phyloP scores from a whole-genome alignment of 2,888 invertebrate genomes.

The Nomada ruficornis region DNA sequence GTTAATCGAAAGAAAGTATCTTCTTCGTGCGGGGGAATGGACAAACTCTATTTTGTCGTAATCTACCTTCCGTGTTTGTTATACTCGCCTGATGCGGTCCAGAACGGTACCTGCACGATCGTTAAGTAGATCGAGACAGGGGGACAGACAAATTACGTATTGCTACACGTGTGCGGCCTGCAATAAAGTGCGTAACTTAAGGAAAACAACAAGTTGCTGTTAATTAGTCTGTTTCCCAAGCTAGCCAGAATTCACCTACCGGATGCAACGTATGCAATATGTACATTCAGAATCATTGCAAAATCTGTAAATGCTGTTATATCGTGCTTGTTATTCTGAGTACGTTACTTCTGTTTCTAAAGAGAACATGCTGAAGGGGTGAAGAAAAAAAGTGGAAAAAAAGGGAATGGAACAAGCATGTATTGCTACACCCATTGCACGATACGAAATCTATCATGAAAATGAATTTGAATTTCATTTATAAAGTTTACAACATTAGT shows the following conservation, averaged over 20 bases:
- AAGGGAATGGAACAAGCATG: slow-evolving; percentile 33
- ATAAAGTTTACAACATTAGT: background rate
- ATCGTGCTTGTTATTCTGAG: slow-evolving; percentile 47
- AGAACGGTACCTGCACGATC: slow-evolving; percentile 31
- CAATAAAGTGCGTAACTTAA: slow-evolving; percentile 54
- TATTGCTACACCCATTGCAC: slow-evolving; percentile 33
- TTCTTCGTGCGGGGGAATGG: slow-evolving; percentile 18
- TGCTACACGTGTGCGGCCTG: slow-evolving; percentile 29
- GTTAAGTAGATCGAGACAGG: slow-evolving; percentile 30
- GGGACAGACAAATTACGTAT: slow-evolving; percentile 5
- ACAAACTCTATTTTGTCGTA: slow-evolving; percentile 23
- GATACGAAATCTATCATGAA: background rate
- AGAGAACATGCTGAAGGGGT: slow-evolving; percentile 38
- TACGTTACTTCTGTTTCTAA: slow-evolving; percentile 31
- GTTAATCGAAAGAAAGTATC: background rate
- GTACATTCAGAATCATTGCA: slow-evolving; percentile 30
- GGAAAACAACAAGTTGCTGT: slow-evolving; percentile 34
- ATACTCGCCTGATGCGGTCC: slow-evolving; percentile 62
- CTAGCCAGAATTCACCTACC: slow-evolving; percentile 47
- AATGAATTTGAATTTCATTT: no score
- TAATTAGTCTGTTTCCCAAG: slow-evolving; percentile 46
- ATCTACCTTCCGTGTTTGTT: slow-evolving; percentile 33
- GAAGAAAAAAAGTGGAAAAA: background rate
- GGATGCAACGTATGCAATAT: slow-evolving; percentile 38
- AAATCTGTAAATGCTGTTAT: slow-evolving; percentile 35